Percentiles rank a stretch among this genome's conserved stretches.
These are phyloP conservation scores for Castor canadensis DNA, from an alignment of 2,113 vertebrate species.

Conservation along the genomic window DNA sequence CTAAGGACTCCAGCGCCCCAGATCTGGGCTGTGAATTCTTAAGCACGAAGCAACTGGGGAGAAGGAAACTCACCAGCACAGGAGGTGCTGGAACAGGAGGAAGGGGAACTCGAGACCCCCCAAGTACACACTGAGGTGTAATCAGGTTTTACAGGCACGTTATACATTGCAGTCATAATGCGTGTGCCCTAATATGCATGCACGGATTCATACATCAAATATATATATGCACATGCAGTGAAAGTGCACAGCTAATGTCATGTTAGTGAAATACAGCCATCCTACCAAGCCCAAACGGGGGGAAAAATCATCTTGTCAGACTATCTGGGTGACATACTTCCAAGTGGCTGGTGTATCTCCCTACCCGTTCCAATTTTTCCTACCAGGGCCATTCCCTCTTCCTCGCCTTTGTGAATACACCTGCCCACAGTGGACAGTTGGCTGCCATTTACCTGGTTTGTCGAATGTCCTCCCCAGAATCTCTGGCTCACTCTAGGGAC, in stretches of 20 bases:
- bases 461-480: background rate
- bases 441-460: background rate
- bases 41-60: fast-evolving
- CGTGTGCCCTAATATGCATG: background rate
- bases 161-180: background rate
- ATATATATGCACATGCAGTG: background rate
- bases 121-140: constrained; percentile 36
- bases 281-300: background rate
- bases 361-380: background rate
- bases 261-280: background rate
- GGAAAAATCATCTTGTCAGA: background rate
- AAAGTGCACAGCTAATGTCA: background rate
- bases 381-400: background rate
- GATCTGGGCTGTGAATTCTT: background rate
- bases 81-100: background rate
- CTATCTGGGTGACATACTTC: background rate
- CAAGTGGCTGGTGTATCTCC: background rate
- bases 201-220: background rate
- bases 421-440: constrained; percentile 40
- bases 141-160: background rate
- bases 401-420: constrained; percentile 33
- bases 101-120: background rate
- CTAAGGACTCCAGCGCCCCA: background rate
- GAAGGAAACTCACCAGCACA: background rate
- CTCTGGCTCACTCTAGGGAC: background rate